Conservation (phyloP, 2,113 vertebrate species). For the Tapirus terrestris region DNA sequence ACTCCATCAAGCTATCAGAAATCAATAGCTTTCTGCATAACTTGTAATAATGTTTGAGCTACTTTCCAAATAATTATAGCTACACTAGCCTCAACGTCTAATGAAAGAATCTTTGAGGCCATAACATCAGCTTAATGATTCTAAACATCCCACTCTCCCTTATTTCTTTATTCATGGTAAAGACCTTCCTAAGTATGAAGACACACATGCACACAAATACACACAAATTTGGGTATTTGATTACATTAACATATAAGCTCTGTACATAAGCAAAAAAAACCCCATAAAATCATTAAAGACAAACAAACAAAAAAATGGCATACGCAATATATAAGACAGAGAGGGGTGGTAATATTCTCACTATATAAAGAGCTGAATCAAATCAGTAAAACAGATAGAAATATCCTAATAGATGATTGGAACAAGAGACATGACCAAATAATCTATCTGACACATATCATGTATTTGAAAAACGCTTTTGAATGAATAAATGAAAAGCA, state of each 20-base stretch:
- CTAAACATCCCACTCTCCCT: neutral
- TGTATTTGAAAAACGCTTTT: neutral
- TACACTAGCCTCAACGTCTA: neutral
- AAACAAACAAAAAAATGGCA: neutral
- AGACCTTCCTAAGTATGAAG: neutral
- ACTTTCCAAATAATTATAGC: neutral
- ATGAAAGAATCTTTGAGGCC: neutral
- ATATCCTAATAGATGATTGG: too few species aligned
- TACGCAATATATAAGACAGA: neutral
- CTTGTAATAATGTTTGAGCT: neutral
- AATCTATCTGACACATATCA: neutral
- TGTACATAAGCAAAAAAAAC: neutral
- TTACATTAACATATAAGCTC: neutral
- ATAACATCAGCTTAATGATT: neutral
- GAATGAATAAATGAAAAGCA: neutral
- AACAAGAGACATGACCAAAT: neutral
- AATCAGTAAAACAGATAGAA: neutral
- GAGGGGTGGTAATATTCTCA: neutral
- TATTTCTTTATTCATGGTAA: neutral
- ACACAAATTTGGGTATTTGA: neutral
- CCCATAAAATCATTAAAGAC: neutral
- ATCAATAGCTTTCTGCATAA: neutral
- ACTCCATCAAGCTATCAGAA: constrained; percentile 12
- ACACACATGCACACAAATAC: neutral
- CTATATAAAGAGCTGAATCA: neutral